A percentile compares a stretch with the other conserved stretches of the same genome.
phyloP scores from a whole-genome alignment of 2,797 vertebrate species.

The Philypnodon macrostomus region DNA sequence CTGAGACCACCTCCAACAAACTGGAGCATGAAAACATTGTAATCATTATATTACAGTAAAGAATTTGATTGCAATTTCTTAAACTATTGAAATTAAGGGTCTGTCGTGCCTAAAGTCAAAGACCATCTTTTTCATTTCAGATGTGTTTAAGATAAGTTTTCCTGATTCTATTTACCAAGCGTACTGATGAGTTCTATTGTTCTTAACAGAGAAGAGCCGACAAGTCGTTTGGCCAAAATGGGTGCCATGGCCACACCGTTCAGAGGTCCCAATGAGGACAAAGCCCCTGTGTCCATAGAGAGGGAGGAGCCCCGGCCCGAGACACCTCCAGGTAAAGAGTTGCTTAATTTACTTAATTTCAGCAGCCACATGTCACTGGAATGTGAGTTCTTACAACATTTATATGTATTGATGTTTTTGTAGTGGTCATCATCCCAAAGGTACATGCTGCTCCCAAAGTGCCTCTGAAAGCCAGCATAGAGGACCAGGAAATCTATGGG shows the following conservation, averaged over 20 bases:
- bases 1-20: no score
- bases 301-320: constrained; percentile 65
- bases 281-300: constrained; percentile 47
- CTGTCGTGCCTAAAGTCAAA: no score
- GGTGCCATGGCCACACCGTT: constrained; percentile 91
- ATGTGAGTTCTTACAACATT: no score
- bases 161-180: no score
- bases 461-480: constrained; percentile 82
- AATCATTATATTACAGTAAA: no score
- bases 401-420: neutral
- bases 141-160: no score
- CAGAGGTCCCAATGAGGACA: constrained; percentile 62
- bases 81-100: no score
- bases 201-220: constrained; percentile 81
- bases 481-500: constrained; percentile 93
- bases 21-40: no score
- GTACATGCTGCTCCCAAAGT: constrained; percentile 65
- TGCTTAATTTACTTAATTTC: neutral
- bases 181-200: constrained; percentile 2
- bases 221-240: constrained; percentile 85
- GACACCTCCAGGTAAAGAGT: constrained; percentile 64
- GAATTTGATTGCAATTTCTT: no score
- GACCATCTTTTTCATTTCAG: no score
- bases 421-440: constrained; percentile 41
- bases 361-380: neutral